A percentile compares a stretch with the other conserved stretches of the same genome.
Evolutionary conservation across 1,140 invertebrate genomes (phyloP).

Genomic region (Chrysoperla carnea): DNA sequence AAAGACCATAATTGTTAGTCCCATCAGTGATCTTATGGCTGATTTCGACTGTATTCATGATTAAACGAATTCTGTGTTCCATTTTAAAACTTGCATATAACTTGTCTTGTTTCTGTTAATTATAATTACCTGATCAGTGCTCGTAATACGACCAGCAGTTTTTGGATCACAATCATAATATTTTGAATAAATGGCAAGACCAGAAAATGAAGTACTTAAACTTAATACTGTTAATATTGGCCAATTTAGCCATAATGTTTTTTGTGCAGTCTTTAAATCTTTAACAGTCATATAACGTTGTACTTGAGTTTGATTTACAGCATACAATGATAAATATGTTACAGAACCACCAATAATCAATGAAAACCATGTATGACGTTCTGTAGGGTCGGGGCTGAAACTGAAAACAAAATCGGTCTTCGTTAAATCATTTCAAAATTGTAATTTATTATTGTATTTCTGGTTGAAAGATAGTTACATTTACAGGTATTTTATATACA

Average conservation of each 20-base stretch:
- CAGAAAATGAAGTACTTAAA: conserved; percentile 52
- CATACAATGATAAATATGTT: conserved; percentile 59
- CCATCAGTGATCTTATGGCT: no score
- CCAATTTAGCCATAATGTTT: conserved; percentile 46
- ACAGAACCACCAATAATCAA: conserved; percentile 52
- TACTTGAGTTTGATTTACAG: conserved; percentile 71
- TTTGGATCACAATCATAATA: conserved; percentile 62
- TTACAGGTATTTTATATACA: not conserved
- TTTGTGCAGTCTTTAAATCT: conserved; percentile 42
- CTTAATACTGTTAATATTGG: conserved; percentile 50
- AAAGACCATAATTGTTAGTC: no score
- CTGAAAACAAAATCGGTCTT: conserved; percentile 19
- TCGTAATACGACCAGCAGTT: conserved; percentile 28
- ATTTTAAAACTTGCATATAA: conserved; percentile 3
- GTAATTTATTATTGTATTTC: not conserved
- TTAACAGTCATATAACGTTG: conserved; percentile 67
- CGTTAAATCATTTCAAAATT: not conserved
- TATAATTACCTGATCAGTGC: conserved; percentile 24
- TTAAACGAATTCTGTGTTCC: no score
- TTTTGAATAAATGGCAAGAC: conserved; percentile 58
- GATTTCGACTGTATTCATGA: no score
- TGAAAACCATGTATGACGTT: conserved; percentile 56
- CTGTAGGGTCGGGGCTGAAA: conserved; percentile 46
- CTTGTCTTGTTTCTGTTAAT: not conserved
- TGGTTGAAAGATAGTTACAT: not conserved